These are phyloP conservation scores for Ichneumoninae sp. DNA, from an alignment of 2,888 invertebrate species.

Conservation along the genomic window DNA sequence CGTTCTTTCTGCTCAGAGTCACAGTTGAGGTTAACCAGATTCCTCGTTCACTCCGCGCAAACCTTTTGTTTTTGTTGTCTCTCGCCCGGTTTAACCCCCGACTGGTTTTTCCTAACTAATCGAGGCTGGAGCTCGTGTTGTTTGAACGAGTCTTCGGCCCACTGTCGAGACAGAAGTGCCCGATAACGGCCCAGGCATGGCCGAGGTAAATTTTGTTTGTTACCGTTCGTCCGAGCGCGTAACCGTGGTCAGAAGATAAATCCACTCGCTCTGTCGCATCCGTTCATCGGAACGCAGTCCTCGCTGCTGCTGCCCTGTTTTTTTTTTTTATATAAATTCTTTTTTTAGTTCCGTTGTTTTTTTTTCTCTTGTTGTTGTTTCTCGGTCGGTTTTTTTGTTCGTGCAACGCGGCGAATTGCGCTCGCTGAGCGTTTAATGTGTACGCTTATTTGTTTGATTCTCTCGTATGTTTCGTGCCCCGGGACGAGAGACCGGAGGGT, in stretches of 20 bases:
- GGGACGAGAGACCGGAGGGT: slow-evolving; percentile 31
- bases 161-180: background rate
- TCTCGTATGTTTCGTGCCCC: slow-evolving; percentile 2
- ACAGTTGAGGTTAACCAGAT: slow-evolving; percentile 7
- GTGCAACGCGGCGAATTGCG: no score
- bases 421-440: background rate
- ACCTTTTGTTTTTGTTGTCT: background rate
- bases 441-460: background rate
- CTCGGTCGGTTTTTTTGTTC: no score
- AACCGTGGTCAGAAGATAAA: background rate
- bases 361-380: no score
- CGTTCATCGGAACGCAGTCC: slow-evolving; percentile 31
- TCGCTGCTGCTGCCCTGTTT: background rate
- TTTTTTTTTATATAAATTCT: no score
- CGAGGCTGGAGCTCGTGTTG: background rate
- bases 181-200: slow-evolving; percentile 44
- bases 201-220: slow-evolving; percentile 61
- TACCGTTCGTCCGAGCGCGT: slow-evolving; percentile 19
- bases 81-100: background rate
- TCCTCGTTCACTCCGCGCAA: background rate
- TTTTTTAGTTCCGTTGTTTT: no score
- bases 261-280: slow-evolving; percentile 24
- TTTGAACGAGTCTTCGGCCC: background rate
- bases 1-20: background rate
- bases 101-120: background rate